A percentile compares a stretch with the other conserved stretches of the same genome.
Conservation (phyloP, 1,140 invertebrate genomes). For the Heliconius hewitsoni region DNA sequence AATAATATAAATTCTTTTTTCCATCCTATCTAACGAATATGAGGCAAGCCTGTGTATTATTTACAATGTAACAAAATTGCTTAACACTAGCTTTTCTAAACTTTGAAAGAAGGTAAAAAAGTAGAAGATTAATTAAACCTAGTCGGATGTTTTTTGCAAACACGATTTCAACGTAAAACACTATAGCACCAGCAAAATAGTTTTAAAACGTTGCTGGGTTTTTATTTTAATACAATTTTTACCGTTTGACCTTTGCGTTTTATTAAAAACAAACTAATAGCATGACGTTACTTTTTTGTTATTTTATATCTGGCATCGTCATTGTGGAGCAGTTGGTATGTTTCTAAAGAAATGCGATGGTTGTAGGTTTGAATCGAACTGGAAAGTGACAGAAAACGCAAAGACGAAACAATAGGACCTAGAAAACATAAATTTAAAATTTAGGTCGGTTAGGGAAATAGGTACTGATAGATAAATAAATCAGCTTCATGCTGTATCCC, state of each 20-base stretch:
- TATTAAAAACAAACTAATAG: constrained; percentile 10
- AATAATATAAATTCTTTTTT: too few relatives aligned
- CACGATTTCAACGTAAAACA: background rate
- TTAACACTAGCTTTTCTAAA: too few relatives aligned
- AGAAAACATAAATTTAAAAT: too few relatives aligned
- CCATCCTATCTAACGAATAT: too few relatives aligned
- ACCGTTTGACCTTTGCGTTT: constrained; percentile 16
- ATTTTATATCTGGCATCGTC: background rate
- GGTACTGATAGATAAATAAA: too few relatives aligned
- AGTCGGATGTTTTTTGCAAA: background rate
- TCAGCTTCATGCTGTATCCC: too few relatives aligned
- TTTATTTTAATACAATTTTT: constrained; percentile 16
- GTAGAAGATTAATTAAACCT: background rate
- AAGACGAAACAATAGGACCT: too few relatives aligned
- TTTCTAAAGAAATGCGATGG: background rate
- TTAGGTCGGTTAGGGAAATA: too few relatives aligned
- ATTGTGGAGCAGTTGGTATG: background rate
- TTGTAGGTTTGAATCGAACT: background rate
- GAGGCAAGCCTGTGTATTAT: too few relatives aligned
- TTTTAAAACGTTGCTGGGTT: background rate
- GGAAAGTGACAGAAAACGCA: background rate
- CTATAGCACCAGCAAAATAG: background rate
- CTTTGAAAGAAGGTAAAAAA: too few relatives aligned
- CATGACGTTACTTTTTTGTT: background rate
- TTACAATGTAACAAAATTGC: too few relatives aligned